These are phyloP conservation scores for Scrobipalpa costella DNA, from an alignment of 2,888 invertebrate genomes.

Conservation along the genomic window DNA sequence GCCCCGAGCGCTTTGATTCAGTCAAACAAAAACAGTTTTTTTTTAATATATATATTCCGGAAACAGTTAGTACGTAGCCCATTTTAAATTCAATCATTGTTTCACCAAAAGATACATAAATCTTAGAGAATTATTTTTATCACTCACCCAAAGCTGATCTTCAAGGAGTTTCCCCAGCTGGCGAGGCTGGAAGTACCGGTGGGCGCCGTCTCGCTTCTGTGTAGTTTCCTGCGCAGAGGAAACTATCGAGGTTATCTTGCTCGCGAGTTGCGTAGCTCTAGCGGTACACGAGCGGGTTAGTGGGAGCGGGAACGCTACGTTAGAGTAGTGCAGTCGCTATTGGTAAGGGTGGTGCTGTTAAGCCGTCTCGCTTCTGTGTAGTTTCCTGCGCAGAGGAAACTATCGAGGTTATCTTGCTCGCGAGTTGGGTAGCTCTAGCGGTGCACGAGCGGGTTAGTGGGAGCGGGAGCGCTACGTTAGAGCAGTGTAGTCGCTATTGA, in stretches of 20 bases:
- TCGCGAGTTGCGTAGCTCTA: conserved; percentile 48
- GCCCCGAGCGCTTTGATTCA: no score
- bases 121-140: background rate
- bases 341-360: background rate
- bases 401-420: conserved; percentile 75
- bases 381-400: conserved; percentile 78
- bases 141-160: conserved; percentile 90
- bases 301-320: conserved; percentile 25
- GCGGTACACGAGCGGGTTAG: conserved; percentile 49
- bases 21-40: no score
- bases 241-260: conserved; percentile 77
- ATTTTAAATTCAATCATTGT: no score
- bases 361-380: conserved; percentile 88
- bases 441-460: conserved; percentile 43
- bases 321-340: conserved; percentile 13
- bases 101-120: background rate
- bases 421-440: conserved; percentile 50
- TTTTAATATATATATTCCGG: no score
- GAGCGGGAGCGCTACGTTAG: conserved; percentile 26
- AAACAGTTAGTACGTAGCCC: no score
- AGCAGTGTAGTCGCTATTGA: conserved; percentile 5
- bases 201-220: conserved; percentile 88
- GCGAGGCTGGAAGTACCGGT: conserved; percentile 88
- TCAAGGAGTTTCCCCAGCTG: conserved; percentile 90
- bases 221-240: conserved; percentile 81